phyloP scores from a whole-genome alignment of 2,888 invertebrate species.

The Melanostoma scalare region DNA sequence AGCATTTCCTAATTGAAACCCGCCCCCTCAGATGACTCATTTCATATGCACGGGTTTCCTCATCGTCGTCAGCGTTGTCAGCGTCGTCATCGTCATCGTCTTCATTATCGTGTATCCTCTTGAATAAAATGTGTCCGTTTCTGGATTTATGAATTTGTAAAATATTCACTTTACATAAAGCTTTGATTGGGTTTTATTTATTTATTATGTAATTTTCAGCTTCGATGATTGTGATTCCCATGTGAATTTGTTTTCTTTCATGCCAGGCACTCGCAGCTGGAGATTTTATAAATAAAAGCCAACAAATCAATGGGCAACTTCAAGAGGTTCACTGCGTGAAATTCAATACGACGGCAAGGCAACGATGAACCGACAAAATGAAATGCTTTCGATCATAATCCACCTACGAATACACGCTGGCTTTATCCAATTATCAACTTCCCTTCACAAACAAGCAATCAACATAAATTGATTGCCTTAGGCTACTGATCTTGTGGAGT shows the following conservation, averaged over 20 bases:
- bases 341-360: slow-evolving; percentile 20
- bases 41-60: slow-evolving; percentile 47
- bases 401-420: slow-evolving; percentile 50
- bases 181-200: slow-evolving; percentile 27
- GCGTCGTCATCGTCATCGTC: neutral
- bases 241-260: slow-evolving; percentile 13
- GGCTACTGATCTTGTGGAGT: slow-evolving; percentile 55
- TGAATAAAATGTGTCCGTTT: slow-evolving; percentile 34
- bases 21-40: slow-evolving; percentile 46
- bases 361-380: slow-evolving; percentile 9
- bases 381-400: slow-evolving; percentile 32
- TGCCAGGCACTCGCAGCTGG: slow-evolving; percentile 36
- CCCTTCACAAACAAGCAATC: slow-evolving; percentile 62
- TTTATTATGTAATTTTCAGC: slow-evolving; percentile 16
- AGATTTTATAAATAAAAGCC: slow-evolving; percentile 1
- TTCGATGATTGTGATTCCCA: slow-evolving; percentile 21
- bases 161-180: slow-evolving; percentile 22
- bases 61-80: neutral
- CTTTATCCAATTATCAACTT: slow-evolving; percentile 61
- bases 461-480: slow-evolving; percentile 62
- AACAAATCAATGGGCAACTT: slow-evolving; percentile 61
- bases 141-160: slow-evolving; percentile 12
- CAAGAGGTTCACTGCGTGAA: slow-evolving; percentile 42
- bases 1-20: slow-evolving; percentile 47
- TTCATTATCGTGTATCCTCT: neutral